Evolutionary conservation across 2,113 vertebrate genomes (phyloP).

Genomic region (Coturnix japonica): DNA sequence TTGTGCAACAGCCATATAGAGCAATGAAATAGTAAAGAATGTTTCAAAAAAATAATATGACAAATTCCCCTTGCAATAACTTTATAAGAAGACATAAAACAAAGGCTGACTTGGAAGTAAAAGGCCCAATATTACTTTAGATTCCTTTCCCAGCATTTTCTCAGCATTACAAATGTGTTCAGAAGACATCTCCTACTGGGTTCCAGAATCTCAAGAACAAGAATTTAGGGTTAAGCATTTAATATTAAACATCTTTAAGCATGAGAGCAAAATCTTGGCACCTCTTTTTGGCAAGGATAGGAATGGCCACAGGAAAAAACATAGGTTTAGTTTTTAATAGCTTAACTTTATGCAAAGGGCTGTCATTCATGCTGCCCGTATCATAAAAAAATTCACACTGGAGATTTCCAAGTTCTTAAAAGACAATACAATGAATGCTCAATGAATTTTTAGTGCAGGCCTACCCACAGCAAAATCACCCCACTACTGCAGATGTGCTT

Average conservation of each 20-base stretch:
- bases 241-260: background rate
- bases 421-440: background rate
- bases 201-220: fast-evolving
- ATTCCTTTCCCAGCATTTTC: background rate
- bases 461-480: background rate
- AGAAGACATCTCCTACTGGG: fast-evolving
- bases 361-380: background rate
- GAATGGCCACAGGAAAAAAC: background rate
- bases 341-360: background rate
- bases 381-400: background rate
- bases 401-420: background rate
- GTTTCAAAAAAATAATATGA: background rate
- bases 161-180: background rate
- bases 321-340: background rate
- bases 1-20: background rate
- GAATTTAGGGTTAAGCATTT: background rate
- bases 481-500: background rate
- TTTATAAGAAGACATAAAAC: background rate
- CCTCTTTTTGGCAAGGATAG: background rate
- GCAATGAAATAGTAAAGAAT: background rate
- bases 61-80: background rate
- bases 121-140: background rate
- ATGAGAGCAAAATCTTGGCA: background rate
- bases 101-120: background rate
- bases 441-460: background rate